Evolutionary conservation across 2,888 invertebrate species (phyloP).

Genomic region (Macrophya annulata): DNA sequence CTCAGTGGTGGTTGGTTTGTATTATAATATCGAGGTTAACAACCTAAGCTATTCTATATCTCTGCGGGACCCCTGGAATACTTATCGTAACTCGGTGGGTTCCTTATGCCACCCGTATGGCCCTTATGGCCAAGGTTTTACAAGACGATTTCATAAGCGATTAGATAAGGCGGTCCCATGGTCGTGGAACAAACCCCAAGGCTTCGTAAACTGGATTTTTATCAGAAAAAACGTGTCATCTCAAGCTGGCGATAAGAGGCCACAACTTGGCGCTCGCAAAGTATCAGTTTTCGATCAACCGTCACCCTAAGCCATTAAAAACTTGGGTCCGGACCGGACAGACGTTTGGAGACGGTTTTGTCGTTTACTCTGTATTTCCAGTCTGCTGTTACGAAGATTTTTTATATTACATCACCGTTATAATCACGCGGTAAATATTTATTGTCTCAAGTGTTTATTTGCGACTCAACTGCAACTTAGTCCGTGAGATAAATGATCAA

Average conservation of each 20-base stretch:
- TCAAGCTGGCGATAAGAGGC: constrained; percentile 38
- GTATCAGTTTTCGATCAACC: constrained; percentile 32
- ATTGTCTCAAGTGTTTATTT: constrained; percentile 36
- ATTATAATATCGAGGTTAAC: constrained; percentile 39
- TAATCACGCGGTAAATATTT: neutral
- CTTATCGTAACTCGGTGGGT: constrained; percentile 43
- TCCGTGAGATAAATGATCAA: constrained; percentile 9
- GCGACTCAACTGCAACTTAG: neutral
- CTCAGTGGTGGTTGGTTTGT: neutral
- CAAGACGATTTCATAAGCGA: constrained; percentile 52
- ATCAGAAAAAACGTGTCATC: constrained; percentile 61
- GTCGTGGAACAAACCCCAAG: constrained; percentile 61
- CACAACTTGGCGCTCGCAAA: neutral
- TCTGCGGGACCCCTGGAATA: constrained; percentile 33
- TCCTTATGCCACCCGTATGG: constrained; percentile 12
- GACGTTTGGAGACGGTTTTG: neutral
- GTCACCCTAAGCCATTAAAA: constrained; percentile 31
- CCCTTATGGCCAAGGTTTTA: constrained; percentile 49
- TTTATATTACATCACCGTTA: neutral
- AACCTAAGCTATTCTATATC: constrained; percentile 44
- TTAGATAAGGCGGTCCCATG: constrained; percentile 48
- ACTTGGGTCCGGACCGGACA: neutral
- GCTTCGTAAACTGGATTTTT: constrained; percentile 67
- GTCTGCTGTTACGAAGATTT: neutral
- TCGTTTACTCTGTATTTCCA: neutral